These are phyloP conservation scores for Girardinus metallicus DNA, from an alignment of 2,797 vertebrate species.

Conservation along the genomic window DNA sequence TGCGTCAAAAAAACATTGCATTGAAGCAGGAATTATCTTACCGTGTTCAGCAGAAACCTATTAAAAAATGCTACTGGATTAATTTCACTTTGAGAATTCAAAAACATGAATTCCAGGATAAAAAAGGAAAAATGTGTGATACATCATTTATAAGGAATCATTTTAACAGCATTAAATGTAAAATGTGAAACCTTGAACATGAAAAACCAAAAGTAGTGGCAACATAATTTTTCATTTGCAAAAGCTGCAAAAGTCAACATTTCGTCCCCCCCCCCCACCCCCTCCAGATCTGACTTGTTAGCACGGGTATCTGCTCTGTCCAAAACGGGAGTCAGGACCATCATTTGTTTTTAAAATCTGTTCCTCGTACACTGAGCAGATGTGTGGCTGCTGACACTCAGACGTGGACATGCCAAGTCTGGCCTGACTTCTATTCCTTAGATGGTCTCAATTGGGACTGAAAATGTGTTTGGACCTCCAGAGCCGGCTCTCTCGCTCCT, in stretches of 20 bases:
- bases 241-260: conserved; percentile 9
- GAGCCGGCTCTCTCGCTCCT: conserved; percentile 29
- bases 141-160: not conserved
- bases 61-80: not conserved
- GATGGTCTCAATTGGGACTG: conserved; percentile 73
- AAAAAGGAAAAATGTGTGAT: not conserved
- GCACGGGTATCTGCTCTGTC: conserved; percentile 28
- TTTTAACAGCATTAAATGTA: not conserved
- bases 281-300: conserved; percentile 14
- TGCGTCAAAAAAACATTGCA: not conserved
- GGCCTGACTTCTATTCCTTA: conserved; percentile 77
- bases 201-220: not conserved
- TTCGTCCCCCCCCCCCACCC: conserved; percentile 3
- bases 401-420: conserved; percentile 64
- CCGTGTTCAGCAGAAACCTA: not conserved
- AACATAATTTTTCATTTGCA: not conserved
- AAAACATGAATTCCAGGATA: too few species aligned
- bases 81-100: not conserved
- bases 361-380: conserved; percentile 68
- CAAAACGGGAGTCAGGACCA: conserved; percentile 13
- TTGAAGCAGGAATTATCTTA: not conserved
- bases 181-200: not conserved
- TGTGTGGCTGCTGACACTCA: conserved; percentile 61
- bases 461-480: conserved; percentile 50
- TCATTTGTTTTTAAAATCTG: conserved; percentile 50